Evolutionary conservation across 2,888 invertebrate species (phyloP), one percentile per base, ranked within the genome.

Genomic region (Anoncus sp.): DNA sequence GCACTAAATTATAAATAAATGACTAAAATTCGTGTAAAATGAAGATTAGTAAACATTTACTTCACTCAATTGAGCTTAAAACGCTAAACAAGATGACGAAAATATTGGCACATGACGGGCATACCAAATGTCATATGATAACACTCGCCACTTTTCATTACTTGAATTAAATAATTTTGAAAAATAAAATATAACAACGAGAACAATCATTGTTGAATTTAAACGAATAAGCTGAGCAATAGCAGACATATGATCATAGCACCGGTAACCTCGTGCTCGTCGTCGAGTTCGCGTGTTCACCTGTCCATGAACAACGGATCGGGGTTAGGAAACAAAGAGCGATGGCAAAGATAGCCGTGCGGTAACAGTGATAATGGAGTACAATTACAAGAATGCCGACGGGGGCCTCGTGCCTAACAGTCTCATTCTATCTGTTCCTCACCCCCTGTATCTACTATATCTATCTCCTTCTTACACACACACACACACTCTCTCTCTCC

Each of bases 351-450:
- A 83, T 82, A 81, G 78, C 71, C 79, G 77, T 81, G 77, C 69
- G 80, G 83, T 83, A 82, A 82, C 79, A 82, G 77, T 82, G 82
- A 82, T 83, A 83, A 83, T 83, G 77, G 81, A 83, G 83, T 83
- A 81, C 83, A 83, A 83, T 83, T 83, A 83, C 83, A 83, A 83
- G 83, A 83, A 83, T 83, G 75, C 81, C 81, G 78, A 76, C 66
- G 67, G 79, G 73, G 79, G 55, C 66, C 67, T 75, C 70, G 63
- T 40, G 45, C 40, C 70, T 62, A 51, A 69, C 60, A 66, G 51
- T 66, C 47, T 18, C 60, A 60, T 65, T 63, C 49, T 27, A 59
- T 72, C 59, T 74, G 47, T 57, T 63, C 47, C 60, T 66, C 43
- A 53, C 62, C 53, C n/a, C 53, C 63, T 55, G 35, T 35, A 67